Evolutionary conservation across 2,113 vertebrate genomes (phyloP).

Genomic region (Bettongia penicillata): DNA sequence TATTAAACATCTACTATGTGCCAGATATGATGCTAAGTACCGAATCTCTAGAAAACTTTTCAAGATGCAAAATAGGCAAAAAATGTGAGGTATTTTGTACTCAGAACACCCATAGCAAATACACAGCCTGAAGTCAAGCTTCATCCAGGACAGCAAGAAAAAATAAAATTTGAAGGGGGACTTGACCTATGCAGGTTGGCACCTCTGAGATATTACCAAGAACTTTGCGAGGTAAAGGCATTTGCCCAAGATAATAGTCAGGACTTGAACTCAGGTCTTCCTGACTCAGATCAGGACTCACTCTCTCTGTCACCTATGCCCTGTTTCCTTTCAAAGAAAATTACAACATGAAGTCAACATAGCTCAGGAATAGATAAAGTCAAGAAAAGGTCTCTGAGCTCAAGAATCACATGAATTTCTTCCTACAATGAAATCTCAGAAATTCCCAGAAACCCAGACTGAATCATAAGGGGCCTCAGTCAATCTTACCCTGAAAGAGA

Average conservation of each 20-base stretch:
- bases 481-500: neutral
- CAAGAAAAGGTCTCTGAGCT: neutral
- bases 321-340: neutral
- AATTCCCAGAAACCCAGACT: neutral
- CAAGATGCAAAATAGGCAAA: neutral
- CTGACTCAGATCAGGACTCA: neutral
- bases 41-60: neutral
- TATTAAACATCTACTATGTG: neutral
- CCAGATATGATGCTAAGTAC: neutral
- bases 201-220: neutral
- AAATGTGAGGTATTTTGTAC: neutral
- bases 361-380: neutral
- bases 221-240: neutral
- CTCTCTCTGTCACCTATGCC: too few relatives aligned
- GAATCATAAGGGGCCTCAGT: neutral
- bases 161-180: neutral
- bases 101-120: neutral
- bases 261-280: neutral
- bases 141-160: neutral
- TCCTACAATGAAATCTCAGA: neutral
- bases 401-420: neutral
- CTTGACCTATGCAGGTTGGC: neutral
- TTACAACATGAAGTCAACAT: neutral
- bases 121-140: neutral
- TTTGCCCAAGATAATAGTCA: neutral